Conservation (phyloP, 2,888 invertebrate genomes). For the Dioctria linearis region DNA sequence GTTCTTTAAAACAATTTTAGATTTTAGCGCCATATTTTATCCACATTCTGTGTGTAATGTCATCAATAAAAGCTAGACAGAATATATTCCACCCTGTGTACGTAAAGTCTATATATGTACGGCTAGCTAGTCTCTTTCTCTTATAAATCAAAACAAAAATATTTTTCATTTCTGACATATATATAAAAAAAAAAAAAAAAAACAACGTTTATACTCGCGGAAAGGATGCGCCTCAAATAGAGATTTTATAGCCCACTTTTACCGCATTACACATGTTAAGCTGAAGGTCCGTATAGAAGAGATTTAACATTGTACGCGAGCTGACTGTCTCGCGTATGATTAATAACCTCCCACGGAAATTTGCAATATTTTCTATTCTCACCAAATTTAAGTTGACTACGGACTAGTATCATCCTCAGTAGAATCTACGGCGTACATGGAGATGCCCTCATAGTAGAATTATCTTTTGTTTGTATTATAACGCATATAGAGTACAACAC, state of each 20-base stretch:
- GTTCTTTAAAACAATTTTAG: neutral
- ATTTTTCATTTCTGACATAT: constrained; percentile 20
- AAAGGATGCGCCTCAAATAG: constrained; percentile 6
- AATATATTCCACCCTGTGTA: no score
- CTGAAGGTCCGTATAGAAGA: constrained; percentile 2
- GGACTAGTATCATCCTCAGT: neutral
- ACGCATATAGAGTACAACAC: neutral
- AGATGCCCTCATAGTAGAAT: no score
- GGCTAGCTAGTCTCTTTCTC: no score
- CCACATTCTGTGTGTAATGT: neutral
- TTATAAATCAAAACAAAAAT: constrained; percentile 31
- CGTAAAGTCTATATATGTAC: no score
- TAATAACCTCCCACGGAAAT: constrained; percentile 16
- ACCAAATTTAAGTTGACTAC: neutral
- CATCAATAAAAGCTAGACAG: constrained; percentile 14
- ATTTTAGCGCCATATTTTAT: constrained; percentile 6
- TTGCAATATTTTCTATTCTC: constrained; percentile 23
- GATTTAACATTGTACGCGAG: constrained; percentile 19
- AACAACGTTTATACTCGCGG: neutral
- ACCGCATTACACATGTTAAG: constrained; percentile 16
- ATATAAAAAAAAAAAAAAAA: neutral
- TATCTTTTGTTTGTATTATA: no score
- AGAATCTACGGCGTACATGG: no score
- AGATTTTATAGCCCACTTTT: constrained; percentile 17
- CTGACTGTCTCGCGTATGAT: constrained; percentile 27